These are phyloP conservation scores for Acronicta aceris DNA, from an alignment of 2,888 invertebrate species.

Conservation along the genomic window DNA sequence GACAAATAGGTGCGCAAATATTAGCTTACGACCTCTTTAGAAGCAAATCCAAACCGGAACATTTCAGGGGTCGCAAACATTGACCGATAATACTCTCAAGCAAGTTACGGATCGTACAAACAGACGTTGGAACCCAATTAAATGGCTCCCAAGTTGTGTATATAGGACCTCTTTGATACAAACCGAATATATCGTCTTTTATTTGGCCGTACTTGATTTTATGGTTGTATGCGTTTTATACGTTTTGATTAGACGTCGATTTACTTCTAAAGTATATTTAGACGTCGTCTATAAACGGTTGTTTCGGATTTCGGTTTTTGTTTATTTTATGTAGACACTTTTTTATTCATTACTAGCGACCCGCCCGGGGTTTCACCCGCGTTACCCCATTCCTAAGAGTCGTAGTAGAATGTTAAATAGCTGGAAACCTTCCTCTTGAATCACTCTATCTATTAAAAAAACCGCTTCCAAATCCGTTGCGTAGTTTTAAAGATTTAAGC, in stretches of 20 bases:
- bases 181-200: slow-evolving; percentile 49
- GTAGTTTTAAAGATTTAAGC: no score
- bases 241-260: slow-evolving; percentile 26
- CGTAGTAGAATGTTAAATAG: no score
- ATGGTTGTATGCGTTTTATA: slow-evolving; percentile 35
- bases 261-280: no score
- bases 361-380: no score
- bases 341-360: no score
- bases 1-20: slow-evolving; percentile 30
- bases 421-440: no score
- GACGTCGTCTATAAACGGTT: no score
- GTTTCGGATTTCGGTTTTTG: no score
- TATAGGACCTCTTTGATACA: slow-evolving; percentile 73
- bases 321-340: no score
- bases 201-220: slow-evolving; percentile 55
- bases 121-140: slow-evolving; percentile 81
- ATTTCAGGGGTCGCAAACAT: slow-evolving; percentile 67
- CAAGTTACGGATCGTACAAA: slow-evolving; percentile 62
- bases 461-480: no score
- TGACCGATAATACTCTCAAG: slow-evolving; percentile 68
- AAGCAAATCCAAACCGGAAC: slow-evolving; percentile 53
- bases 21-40: slow-evolving; percentile 33
- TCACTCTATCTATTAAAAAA: no score
- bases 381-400: no score
- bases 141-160: slow-evolving; percentile 78